A percentile compares a stretch with the other conserved stretches of the same genome.
phyloP scores from a whole-genome alignment of 2,113 vertebrate genomes.

The Gymnarchus niloticus region DNA sequence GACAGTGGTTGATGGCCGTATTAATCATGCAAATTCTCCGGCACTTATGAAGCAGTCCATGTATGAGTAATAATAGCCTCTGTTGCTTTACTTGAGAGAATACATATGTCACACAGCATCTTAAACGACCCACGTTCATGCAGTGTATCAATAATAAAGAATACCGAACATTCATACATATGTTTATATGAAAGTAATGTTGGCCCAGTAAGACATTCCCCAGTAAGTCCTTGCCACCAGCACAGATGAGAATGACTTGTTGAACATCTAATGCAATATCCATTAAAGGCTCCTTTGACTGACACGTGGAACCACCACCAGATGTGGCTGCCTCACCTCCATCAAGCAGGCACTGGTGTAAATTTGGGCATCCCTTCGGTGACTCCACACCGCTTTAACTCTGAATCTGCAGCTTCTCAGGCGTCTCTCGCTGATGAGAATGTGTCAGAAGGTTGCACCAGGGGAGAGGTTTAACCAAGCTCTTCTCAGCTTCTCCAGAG shows the following conservation, averaged over 20 bases:
- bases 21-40: not conserved
- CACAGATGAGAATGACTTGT: not conserved
- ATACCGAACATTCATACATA: not conserved
- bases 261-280: not conserved
- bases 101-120: not conserved
- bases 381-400: not conserved
- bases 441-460: not conserved
- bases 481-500: constrained; percentile 2
- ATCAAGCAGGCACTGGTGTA: not conserved
- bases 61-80: not conserved
- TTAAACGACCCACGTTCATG: not conserved
- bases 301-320: not conserved
- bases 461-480: not conserved
- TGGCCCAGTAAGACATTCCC: not conserved
- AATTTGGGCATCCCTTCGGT: not conserved
- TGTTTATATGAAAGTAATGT: not conserved
- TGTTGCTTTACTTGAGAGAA: not conserved
- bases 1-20: not conserved
- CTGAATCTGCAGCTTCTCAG: not conserved
- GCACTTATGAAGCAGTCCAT: not conserved
- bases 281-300: not conserved
- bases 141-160: not conserved
- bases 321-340: not conserved
- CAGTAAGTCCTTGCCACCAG: not conserved
- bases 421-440: not conserved